Conservation (phyloP, 2,797 vertebrate species). For the Oreochromis mossambicus region DNA sequence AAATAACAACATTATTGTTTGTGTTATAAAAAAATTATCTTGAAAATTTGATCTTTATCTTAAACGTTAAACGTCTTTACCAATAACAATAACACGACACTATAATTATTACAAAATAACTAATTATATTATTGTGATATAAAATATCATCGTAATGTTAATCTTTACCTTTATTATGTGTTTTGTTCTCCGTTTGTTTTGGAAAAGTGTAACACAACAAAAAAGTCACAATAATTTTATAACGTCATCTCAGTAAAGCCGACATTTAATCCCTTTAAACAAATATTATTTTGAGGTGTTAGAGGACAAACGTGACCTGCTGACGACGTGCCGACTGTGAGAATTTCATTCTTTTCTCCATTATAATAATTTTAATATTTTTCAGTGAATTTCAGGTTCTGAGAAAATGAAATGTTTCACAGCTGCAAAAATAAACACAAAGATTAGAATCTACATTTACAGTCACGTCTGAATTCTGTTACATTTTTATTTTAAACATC, state of each 20-base stretch:
- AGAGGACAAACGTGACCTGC: background rate
- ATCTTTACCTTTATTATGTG: background rate
- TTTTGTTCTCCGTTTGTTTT: background rate
- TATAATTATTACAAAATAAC: background rate
- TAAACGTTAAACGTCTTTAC: background rate
- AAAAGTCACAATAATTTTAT: background rate
- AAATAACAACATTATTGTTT: background rate
- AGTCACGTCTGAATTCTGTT: background rate
- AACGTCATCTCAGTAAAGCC: background rate
- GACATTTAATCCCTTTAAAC: background rate
- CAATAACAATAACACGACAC: background rate
- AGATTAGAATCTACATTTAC: background rate
- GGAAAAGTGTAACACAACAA: background rate
- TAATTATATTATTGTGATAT: background rate
- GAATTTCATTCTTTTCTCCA: background rate
- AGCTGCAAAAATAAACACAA: background rate
- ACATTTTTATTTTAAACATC: background rate
- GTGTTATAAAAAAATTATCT: background rate
- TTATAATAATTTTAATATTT: background rate
- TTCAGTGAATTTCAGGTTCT: background rate
- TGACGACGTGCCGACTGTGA: background rate
- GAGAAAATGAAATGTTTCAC: background rate
- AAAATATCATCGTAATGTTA: too few relatives aligned
- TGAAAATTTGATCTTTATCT: background rate
- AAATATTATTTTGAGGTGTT: background rate